phyloP scores from a whole-genome alignment of 1,140 invertebrate genomes.

The Drosophila sp. region DNA sequence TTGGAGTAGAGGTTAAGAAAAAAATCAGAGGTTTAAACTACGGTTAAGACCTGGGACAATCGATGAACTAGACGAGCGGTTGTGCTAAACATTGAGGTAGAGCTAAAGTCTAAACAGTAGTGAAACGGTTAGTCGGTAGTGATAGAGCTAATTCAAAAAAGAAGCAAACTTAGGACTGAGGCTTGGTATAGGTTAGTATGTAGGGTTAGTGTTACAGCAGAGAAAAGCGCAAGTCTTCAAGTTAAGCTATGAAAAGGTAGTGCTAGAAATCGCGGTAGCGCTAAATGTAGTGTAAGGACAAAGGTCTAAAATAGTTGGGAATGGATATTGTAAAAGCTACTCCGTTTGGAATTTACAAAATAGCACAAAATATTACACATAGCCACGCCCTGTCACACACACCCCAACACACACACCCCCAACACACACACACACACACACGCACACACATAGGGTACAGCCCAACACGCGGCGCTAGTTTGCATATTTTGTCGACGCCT shows the following conservation, averaged over 20 bases:
- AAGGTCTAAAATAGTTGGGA: neutral
- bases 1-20: no score
- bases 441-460: neutral
- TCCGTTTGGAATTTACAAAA: constrained; percentile 48
- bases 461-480: constrained; percentile 30
- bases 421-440: constrained; percentile 2
- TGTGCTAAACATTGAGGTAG: no score
- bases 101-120: no score
- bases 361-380: constrained; percentile 53
- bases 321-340: neutral
- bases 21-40: no score
- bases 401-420: neutral
- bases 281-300: neutral
- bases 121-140: no score
- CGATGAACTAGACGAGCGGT: no score
- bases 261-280: neutral
- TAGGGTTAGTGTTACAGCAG: no score
- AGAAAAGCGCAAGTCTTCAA: neutral
- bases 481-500: constrained; percentile 62
- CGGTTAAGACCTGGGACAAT: no score
- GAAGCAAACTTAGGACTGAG: no score
- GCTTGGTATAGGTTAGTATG: no score
- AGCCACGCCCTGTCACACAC: constrained; percentile 36
- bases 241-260: neutral
- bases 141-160: no score